These are phyloP conservation scores for Galaxea fascicularis DNA, from an alignment of 92 coral and sea anemone species.

Conservation along the genomic window DNA sequence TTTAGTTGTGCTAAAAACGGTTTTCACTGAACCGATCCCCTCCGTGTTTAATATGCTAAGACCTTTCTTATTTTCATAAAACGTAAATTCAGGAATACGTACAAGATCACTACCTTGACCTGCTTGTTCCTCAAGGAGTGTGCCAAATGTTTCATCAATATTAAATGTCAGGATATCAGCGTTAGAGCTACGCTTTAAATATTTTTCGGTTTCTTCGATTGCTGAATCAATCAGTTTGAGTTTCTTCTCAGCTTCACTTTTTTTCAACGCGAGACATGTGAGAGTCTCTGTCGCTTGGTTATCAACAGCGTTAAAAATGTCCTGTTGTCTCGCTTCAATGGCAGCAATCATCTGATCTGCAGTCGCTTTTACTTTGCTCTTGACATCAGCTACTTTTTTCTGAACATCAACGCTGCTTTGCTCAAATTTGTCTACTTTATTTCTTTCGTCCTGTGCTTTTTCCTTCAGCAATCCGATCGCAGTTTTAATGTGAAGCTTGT, in stretches of 20 bases:
- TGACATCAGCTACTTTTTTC: not conserved
- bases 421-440: not conserved
- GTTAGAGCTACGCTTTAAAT: not conserved
- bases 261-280: not conserved
- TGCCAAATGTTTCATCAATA: no score
- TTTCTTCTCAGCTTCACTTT: not conserved
- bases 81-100: not conserved
- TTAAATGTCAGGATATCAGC: constrained; percentile 1
- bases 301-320: not conserved
- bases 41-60: not conserved
- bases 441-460: not conserved
- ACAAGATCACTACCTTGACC: not conserved
- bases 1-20: not conserved
- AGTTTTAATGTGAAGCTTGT: not conserved
- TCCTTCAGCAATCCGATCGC: not conserved
- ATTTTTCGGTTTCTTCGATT: no score
- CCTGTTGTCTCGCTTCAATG: constrained; percentile 2
- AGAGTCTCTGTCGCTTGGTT: not conserved
- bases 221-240: not conserved
- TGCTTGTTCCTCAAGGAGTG: not conserved
- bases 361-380: not conserved
- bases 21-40: not conserved
- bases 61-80: not conserved
- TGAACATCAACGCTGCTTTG: not conserved
- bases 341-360: no score